Evolutionary conservation across 2,797 vertebrate species (phyloP).

Genomic region (Tamandua tetradactyla): DNA sequence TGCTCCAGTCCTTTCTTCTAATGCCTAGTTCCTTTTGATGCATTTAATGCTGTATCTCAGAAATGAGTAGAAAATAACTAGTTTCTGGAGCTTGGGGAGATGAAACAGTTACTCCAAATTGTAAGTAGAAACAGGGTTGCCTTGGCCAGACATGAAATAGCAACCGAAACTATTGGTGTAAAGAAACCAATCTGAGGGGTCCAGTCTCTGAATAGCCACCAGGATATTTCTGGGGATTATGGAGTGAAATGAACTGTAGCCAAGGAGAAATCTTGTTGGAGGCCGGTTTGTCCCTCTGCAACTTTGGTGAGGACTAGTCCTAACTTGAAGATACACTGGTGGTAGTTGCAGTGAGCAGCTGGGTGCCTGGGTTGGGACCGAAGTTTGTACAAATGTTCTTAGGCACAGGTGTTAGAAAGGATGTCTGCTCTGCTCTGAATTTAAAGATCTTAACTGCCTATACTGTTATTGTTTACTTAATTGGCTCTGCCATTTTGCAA

Average conservation of each 20-base stretch:
- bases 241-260: background rate
- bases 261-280: constrained; percentile 6
- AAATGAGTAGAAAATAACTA: constrained; percentile 4
- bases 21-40: background rate
- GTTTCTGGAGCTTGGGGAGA: background rate
- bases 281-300: background rate
- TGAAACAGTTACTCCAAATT: background rate
- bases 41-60: background rate
- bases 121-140: constrained; percentile 11
- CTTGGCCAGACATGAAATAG: background rate
- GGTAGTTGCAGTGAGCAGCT: background rate
- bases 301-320: background rate
- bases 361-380: background rate
- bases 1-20: constrained; percentile 43
- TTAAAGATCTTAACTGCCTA: background rate
- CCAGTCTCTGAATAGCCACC: background rate
- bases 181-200: background rate
- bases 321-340: background rate
- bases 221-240: background rate
- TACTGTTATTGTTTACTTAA: background rate
- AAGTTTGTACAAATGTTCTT: background rate
- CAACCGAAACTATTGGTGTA: constrained; percentile 8
- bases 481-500: background rate
- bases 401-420: background rate
- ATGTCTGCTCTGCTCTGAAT: background rate